Percentiles rank a stretch among this genome's conserved stretches.
phyloP scores from a whole-genome alignment of 2,888 invertebrate species.

The Campoplex nolae region DNA sequence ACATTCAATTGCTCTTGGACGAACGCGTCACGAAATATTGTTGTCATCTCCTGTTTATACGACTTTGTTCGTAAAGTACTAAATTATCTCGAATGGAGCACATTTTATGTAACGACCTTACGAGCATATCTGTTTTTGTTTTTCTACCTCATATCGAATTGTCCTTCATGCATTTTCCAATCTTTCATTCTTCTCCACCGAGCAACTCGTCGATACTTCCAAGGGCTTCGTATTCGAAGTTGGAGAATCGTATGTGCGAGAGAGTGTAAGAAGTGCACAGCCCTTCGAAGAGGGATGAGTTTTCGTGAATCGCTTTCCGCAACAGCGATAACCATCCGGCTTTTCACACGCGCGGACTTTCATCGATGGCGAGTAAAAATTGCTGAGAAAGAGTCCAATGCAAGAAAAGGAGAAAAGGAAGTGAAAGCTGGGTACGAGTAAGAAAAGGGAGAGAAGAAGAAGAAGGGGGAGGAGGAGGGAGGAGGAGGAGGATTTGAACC shows the following conservation, averaged over 20 bases:
- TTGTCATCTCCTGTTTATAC: background rate
- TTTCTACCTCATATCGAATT: background rate
- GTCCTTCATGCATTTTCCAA: background rate
- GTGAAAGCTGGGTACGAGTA: slow-evolving; percentile 3
- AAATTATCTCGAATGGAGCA: background rate
- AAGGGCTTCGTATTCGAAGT: slow-evolving; percentile 18
- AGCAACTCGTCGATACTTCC: background rate
- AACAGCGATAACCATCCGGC: slow-evolving; percentile 57
- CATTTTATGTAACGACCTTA: slow-evolving; percentile 18
- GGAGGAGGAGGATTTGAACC: slow-evolving; percentile 38
- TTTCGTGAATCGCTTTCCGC: slow-evolving; percentile 55
- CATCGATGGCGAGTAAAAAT: slow-evolving; percentile 47
- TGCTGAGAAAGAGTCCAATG: slow-evolving; percentile 23
- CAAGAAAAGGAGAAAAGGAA: slow-evolving; percentile 4
- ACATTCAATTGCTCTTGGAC: background rate
- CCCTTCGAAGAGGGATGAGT: slow-evolving; percentile 55
- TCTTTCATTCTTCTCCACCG: background rate
- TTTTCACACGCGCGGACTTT: slow-evolving; percentile 59
- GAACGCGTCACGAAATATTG: background rate
- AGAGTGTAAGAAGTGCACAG: slow-evolving; percentile 51
- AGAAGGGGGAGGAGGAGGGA: background rate
- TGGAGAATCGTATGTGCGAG: slow-evolving; percentile 27
- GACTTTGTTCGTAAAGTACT: slow-evolving; percentile 10
- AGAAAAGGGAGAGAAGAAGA: background rate
- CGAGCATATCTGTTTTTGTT: slow-evolving; percentile 8